A percentile compares a stretch with the other conserved stretches of the same genome.
phyloP scores from a whole-genome alignment of 1,140 invertebrate species.

The Temnothorax nylanderi region DNA sequence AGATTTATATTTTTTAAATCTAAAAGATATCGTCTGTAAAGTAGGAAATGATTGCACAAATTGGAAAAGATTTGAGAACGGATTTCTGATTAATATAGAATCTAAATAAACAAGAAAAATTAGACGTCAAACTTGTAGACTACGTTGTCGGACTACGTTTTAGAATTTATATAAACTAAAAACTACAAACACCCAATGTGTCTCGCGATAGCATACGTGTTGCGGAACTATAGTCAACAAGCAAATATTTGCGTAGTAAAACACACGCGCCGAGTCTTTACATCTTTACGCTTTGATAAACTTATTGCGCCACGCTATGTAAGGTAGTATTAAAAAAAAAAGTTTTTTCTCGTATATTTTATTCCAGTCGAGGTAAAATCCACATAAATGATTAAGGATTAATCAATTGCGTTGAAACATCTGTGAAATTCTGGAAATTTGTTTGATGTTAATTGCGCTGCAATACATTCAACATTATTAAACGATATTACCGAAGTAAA shows the following conservation, averaged over 20 bases:
- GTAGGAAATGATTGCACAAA: not conserved
- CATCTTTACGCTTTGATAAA: conserved; percentile 6
- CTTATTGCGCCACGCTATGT: not conserved
- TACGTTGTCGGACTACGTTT: not conserved
- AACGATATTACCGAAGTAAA: conserved; percentile 11
- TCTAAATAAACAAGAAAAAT: not conserved
- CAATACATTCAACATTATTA: not conserved
- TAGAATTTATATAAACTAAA: conserved; percentile 7
- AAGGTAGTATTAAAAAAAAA: not conserved
- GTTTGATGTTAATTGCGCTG: conserved; percentile 11
- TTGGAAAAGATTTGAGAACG: not conserved
- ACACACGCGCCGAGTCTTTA: not conserved
- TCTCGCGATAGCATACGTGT: not conserved
- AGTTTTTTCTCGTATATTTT: not conserved
- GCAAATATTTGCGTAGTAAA: conserved; percentile 28
- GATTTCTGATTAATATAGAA: not conserved
- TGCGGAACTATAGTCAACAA: conserved; percentile 13
- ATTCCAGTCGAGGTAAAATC: not conserved
- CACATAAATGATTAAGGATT: not conserved
- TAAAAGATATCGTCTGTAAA: not conserved
- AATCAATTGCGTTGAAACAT: not conserved
- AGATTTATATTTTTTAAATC: not conserved
- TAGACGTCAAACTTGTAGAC: not conserved
- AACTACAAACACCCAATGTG: not conserved
- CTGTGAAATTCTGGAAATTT: not conserved